A percentile compares a stretch with the other conserved stretches of the same genome.
These are phyloP conservation scores for Pollachius pollachius DNA, from an alignment of 2,113 vertebrate species.

Conservation along the genomic window DNA sequence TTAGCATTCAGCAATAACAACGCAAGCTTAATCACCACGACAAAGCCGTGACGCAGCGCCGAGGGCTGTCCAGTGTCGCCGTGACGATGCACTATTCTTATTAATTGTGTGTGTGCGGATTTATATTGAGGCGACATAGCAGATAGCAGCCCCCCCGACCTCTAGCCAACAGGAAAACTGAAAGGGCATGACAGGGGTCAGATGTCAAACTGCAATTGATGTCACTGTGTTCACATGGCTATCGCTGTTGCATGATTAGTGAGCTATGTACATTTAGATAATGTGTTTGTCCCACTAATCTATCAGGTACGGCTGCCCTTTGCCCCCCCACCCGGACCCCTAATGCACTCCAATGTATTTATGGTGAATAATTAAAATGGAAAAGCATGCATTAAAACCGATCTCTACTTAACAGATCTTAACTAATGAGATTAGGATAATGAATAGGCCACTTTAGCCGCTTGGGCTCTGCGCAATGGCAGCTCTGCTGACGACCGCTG, in stretches of 20 bases:
- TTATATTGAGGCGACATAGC: neutral
- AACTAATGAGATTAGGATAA: conserved; percentile 83
- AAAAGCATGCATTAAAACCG: conserved; percentile 81
- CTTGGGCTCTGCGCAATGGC: conserved; percentile 54
- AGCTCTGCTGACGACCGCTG: conserved; percentile 73
- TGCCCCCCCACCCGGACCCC: conserved; percentile 49
- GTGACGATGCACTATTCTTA: neutral
- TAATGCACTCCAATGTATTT: conserved; percentile 82
- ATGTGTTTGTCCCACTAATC: conserved; percentile 73
- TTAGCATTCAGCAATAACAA: conserved; percentile 57
- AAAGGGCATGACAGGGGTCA: conserved; percentile 60
- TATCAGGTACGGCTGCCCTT: conserved; percentile 63
- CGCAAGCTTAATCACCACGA: conserved; percentile 29
- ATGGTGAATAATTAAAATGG: conserved; percentile 83
- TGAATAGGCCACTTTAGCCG: conserved; percentile 77
- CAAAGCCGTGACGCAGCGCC: neutral
- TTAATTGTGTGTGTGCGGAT: neutral
- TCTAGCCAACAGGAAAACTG: neutral
- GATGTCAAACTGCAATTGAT: conserved; percentile 74
- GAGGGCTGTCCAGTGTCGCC: neutral
- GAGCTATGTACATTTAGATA: conserved; percentile 80
- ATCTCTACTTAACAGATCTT: conserved; percentile 83
- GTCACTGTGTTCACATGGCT: conserved; percentile 43
- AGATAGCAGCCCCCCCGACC: neutral
- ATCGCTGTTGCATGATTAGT: conserved; percentile 62